Conservation (phyloP, 2,797 vertebrate genomes). For the Glossophaga mutica region DNA sequence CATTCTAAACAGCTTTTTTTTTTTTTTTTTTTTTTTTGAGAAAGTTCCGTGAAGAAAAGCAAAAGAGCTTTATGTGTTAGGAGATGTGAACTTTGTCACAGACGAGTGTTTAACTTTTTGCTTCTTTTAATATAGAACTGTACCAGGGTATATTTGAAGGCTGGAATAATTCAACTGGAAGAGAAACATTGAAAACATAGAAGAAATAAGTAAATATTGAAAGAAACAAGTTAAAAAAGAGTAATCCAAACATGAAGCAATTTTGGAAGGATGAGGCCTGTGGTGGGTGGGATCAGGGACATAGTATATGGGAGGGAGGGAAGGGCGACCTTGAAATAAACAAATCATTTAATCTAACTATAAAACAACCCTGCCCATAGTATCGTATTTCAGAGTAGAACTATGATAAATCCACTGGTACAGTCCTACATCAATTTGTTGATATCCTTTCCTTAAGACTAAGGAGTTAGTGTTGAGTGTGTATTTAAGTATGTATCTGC, state of each 20-base stretch:
- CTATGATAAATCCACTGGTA: neutral
- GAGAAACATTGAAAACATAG: neutral
- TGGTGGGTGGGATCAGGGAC: fast-evolving
- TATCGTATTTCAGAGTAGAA: neutral
- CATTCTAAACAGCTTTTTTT: neutral
- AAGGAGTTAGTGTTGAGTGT: neutral
- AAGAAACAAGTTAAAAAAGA: neutral
- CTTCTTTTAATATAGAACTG: neutral
- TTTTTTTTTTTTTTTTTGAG: neutral
- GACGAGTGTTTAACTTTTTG: neutral
- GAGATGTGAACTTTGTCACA: neutral
- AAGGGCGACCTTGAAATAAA: neutral
- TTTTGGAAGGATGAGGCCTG: neutral
- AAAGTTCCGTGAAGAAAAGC: neutral
- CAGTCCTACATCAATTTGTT: neutral
- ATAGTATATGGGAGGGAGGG: neutral
- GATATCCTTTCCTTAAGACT: neutral
- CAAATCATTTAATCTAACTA: neutral
- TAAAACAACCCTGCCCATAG: neutral
- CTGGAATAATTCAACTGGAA: neutral
- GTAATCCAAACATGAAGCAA: neutral
- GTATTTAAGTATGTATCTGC: neutral
- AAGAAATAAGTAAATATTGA: neutral
- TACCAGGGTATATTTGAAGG: neutral
- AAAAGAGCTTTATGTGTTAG: neutral